Conservation (phyloP, 2,797 vertebrate species). For the Tapera naevia region DNA sequence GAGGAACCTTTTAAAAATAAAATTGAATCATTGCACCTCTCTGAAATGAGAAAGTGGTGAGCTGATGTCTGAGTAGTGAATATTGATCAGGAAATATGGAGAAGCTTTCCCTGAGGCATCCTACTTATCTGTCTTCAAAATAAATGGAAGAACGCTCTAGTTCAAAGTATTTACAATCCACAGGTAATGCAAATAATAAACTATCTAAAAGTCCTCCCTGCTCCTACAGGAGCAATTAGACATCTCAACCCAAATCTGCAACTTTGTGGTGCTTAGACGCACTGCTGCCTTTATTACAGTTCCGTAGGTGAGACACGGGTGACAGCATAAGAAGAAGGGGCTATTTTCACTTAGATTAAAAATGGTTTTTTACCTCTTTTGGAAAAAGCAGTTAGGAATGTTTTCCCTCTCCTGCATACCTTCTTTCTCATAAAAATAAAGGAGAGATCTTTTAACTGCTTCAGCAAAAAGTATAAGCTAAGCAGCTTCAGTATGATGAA, state of each 20-base stretch:
- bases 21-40: constrained; percentile 65
- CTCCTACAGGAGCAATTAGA: neutral
- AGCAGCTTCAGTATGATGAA: neutral
- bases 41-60: constrained; percentile 65
- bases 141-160: constrained; percentile 52
- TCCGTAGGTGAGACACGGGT: neutral
- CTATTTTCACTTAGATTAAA: neutral
- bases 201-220: neutral
- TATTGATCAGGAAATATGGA: constrained; percentile 67
- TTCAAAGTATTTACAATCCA: constrained; percentile 45
- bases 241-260: neutral
- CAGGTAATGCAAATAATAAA: constrained; percentile 40
- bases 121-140: constrained; percentile 55
- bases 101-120: constrained; percentile 63
- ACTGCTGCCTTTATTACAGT: neutral
- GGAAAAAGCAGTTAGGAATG: neutral
- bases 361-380: neutral
- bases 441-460: neutral
- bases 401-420: neutral
- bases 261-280: neutral
- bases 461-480: neutral
- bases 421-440: neutral
- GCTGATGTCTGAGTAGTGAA: constrained; percentile 63
- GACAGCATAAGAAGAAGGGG: neutral
- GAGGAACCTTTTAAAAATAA: constrained; percentile 42